Percentiles rank a stretch among this genome's conserved stretches.
phyloP scores from a whole-genome alignment of 1,140 invertebrate species.

The Pseudomyrmex sp. region DNA sequence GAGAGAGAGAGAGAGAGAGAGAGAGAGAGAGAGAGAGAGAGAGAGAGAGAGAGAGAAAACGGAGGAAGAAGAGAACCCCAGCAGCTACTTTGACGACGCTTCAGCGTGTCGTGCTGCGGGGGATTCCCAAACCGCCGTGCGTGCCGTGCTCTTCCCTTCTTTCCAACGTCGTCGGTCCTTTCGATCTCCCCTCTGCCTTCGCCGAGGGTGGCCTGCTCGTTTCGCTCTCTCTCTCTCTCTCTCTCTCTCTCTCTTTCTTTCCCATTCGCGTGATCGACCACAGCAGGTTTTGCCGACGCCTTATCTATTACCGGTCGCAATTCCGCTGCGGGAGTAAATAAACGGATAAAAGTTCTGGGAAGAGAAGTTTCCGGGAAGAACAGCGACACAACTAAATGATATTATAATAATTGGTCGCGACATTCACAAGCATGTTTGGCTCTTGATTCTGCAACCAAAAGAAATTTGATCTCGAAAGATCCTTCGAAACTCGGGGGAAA shows the following conservation, averaged over 20 bases:
- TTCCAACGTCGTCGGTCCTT: neutral
- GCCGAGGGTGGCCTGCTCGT: constrained; percentile 21
- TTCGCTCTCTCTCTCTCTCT: no score
- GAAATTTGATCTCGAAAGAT: no score
- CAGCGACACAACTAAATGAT: neutral
- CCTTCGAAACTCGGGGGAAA: no score
- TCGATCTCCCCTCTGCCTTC: constrained; percentile 7
- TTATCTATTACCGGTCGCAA: constrained; percentile 38
- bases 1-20: constrained; percentile 28
- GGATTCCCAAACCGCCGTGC: constrained; percentile 68
- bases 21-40: constrained; percentile 59
- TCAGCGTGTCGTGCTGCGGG: constrained; percentile 48
- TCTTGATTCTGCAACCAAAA: no score
- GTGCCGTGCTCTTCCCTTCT: constrained; percentile 22
- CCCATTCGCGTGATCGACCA: constrained; percentile 31
- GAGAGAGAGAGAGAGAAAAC: constrained; percentile 39
- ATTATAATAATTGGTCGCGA: constrained; percentile 7
- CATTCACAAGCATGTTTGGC: neutral
- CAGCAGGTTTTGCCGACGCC: constrained; percentile 33
- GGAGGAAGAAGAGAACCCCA: constrained; percentile 66
- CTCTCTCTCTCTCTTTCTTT: neutral
- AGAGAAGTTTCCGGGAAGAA: no score
- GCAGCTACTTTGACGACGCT: constrained; percentile 68
- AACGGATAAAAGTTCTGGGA: neutral
- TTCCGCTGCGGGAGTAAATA: constrained; percentile 11